Evolutionary conservation across 2,797 vertebrate species (phyloP).

Genomic region (Bovichtus variegatus): DNA sequence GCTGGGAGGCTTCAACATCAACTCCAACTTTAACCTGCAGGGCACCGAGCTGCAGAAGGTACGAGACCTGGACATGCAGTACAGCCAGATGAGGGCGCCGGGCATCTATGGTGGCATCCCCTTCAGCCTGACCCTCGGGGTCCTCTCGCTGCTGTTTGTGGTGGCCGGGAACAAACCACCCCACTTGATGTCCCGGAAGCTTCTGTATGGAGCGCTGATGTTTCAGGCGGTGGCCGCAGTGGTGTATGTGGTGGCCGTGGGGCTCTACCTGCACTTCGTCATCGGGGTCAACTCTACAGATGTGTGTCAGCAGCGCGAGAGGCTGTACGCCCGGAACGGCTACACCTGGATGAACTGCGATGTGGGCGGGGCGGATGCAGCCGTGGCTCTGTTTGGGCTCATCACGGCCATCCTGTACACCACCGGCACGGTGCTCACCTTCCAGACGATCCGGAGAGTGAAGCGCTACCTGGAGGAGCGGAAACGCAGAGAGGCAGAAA

Average conservation of each 20-base stretch:
- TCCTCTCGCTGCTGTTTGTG: slow-evolving; percentile 88
- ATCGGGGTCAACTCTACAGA: slow-evolving; percentile 90
- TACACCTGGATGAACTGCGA: slow-evolving; percentile 95
- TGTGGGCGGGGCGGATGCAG: slow-evolving; percentile 90
- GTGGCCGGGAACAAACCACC: slow-evolving; percentile 86
- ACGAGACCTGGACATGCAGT: slow-evolving; percentile 90
- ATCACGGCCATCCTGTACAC: slow-evolving; percentile 89
- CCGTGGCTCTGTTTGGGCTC: slow-evolving; percentile 91
- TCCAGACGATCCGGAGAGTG: slow-evolving; percentile 80
- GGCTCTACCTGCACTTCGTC: slow-evolving; percentile 91
- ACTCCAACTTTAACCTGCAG: slow-evolving; percentile 87
- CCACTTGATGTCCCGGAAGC: slow-evolving; percentile 73
- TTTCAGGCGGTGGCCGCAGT: slow-evolving; percentile 86
- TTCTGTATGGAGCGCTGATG: slow-evolving; percentile 84
- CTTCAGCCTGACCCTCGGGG: slow-evolving; percentile 84
- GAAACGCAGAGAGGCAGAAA: slow-evolving; percentile 38
- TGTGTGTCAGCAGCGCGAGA: slow-evolving; percentile 86
- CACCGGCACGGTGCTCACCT: slow-evolving; percentile 81
- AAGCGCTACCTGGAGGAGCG: slow-evolving; percentile 67
- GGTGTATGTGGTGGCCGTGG: slow-evolving; percentile 86
- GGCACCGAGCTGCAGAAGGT: slow-evolving; percentile 88
- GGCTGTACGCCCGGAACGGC: slow-evolving; percentile 89
- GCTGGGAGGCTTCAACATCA: slow-evolving; percentile 83
- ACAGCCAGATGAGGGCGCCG: slow-evolving; percentile 91
- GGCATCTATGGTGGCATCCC: slow-evolving; percentile 87